phyloP scores from a whole-genome alignment of 2,113 vertebrate genomes.

The Todiramphus chloris region DNA sequence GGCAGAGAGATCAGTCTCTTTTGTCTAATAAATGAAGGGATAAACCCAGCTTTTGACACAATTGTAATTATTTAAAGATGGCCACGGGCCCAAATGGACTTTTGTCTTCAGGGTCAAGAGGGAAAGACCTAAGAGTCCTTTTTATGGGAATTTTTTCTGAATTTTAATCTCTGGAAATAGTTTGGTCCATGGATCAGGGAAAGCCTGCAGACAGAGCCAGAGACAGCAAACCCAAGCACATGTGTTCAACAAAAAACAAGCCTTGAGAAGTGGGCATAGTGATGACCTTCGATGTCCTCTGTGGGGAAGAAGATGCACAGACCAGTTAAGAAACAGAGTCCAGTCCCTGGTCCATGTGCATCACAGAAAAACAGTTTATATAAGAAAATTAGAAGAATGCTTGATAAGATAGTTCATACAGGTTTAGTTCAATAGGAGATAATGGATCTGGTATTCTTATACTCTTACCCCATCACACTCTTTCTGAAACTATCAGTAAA shows the following conservation, averaged over 20 bases:
- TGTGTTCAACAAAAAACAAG: background rate
- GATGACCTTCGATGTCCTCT: background rate
- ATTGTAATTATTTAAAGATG: background rate
- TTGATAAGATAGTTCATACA: background rate
- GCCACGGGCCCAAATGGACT: background rate
- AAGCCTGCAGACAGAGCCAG: background rate
- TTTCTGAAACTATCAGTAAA: conserved; percentile 11
- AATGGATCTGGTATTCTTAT: background rate
- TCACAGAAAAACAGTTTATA: background rate
- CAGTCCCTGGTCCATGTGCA: background rate
- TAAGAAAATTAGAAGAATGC: conserved; percentile 10
- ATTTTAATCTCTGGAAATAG: background rate
- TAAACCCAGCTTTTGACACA: background rate
- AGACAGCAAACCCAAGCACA: background rate
- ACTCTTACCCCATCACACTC: background rate
- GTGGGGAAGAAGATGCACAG: background rate
- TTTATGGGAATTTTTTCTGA: background rate
- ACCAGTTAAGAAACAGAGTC: background rate
- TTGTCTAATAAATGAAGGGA: background rate
- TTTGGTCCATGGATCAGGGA: background rate
- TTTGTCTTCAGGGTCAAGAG: background rate
- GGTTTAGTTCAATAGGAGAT: background rate
- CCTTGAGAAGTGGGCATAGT: background rate
- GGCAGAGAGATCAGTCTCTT: background rate
- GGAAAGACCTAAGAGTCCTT: background rate